Base-by-base conservation (phyloP, 1,140 invertebrate species). In the Heliothis subflexa region DNA sequence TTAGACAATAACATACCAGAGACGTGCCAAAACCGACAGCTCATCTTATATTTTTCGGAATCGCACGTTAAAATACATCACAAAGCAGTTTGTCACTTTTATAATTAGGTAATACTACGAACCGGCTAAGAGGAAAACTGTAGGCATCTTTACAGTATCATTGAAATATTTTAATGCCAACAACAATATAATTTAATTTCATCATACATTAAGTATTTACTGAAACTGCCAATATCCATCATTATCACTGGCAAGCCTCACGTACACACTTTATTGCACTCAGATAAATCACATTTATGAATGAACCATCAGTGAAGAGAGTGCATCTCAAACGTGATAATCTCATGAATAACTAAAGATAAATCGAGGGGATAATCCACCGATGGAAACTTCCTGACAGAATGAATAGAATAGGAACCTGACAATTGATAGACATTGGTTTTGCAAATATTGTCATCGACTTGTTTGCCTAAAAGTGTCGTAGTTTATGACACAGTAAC, bases 381-480 rank as follows among this genome's bases (percentile, higher is more conserved):
- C 25, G 45, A 66, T 21, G 62, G 62, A 66, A 68, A 68, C 64
- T 68, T 68, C 49, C 64, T 16, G 21, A 62, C 33, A 62, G 25
- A 62, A 33, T 62, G 64, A 16, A 21, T 68, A 21, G 47, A 45
- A 50, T 11, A 2, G 12, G 2, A 21, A 68, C 45, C 50, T 68
- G 64, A 50, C 18, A 68, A 68, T 68, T 68, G 33, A 68, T 3
- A 28, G 18, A 68, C 21, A 68, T 68, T 25, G 18, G 64, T 50
- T 50, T 52, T 52, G 50, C 47, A 68, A 68, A 68, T 68, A 68
- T 14, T 62, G 59, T 68, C 40, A 64, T n/a, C 12, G 1, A n/a
- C 1, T 40, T 40, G n/a, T 62, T 11, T 62, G 57, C 28, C 13
- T 45, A 33, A 14, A 33, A 40, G 33, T 64, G 40, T 47, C 40